A percentile compares a stretch with the other conserved stretches of the same genome.
phyloP scores from a whole-genome alignment of 2,888 invertebrate genomes.

The Ophioninae sp. region DNA sequence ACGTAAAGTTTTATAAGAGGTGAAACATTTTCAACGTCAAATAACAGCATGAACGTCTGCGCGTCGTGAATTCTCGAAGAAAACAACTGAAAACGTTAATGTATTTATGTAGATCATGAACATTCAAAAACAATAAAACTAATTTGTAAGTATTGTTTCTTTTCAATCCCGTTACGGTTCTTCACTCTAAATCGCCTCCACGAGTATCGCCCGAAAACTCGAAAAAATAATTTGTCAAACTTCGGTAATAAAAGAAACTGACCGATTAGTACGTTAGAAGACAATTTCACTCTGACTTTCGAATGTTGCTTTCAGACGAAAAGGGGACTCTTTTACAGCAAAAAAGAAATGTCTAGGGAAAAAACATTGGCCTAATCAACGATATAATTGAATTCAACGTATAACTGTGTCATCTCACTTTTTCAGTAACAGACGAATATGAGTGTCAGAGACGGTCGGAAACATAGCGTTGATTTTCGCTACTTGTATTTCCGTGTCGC shows the following conservation, averaged over 20 bases:
- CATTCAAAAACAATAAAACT: not conserved
- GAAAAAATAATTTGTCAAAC: not conserved
- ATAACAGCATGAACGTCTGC: no score
- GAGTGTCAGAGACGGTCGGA: constrained; percentile 94
- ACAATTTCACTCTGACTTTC: not conserved
- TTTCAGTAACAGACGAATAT: constrained; percentile 92
- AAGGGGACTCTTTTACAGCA: not conserved
- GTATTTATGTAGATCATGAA: not conserved
- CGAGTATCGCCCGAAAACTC: not conserved
- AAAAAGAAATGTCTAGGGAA: not conserved
- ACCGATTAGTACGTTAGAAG: constrained; percentile 25
- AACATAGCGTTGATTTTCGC: constrained; percentile 93
- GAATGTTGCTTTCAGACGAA: not conserved
- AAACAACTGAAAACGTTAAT: not conserved
- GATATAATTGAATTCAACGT: constrained; percentile 17
- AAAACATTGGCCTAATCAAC: not conserved
- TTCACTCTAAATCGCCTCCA: not conserved
- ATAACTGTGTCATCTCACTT: constrained; percentile 85
- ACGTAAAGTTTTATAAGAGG: not conserved
- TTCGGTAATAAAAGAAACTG: not conserved
- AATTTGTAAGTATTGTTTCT: not conserved
- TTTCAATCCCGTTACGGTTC: not conserved
- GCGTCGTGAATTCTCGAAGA: not conserved
- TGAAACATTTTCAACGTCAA: not conserved
- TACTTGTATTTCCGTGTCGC: constrained; percentile 88